Base-by-base conservation (phyloP, 2,888 invertebrate genomes). In the Rhingia campestris region DNA sequence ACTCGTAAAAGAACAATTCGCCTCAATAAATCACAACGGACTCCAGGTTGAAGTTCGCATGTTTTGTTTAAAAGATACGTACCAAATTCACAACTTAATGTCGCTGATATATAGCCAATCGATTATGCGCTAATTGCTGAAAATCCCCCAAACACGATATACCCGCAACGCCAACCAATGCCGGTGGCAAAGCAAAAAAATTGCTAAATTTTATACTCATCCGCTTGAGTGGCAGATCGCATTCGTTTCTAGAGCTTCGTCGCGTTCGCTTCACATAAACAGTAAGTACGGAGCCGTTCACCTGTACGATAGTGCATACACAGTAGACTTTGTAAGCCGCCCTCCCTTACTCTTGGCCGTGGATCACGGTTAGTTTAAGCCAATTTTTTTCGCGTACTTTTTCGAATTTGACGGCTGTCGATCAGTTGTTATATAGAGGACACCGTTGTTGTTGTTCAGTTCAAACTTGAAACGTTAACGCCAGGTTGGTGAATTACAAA, bases 151-250 rank as follows among this genome's bases (percentile, higher is more conserved):
- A 59, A 70, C 75, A 58, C 49, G 75, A 58, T 64, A 69, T 33
- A 64, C 47, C 58, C 66, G 37, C 56, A n/a, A 64, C 58, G 30
- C 22, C 74, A 56, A 41, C 43, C 81, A 77, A 77, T 76, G 61
- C 64, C 66, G 53, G 41, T 81, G 53, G 66, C 49, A 53, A 41
- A 37, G 58, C 47, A 35, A 74, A 56, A 30, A 47, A 33, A 41
- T 79, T 43, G 72, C 73, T 63, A 47, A 77, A 63, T 67, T 77
- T 81, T 49, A 82, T 72, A 63, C 79, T 73, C 82, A 82, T 82
- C 82, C 72, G 79, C 53, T 51, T 59, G 73, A 73, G 66, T 69
- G 79, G 67, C 73, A 73, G 82, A 79, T 73, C 79, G 67, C 82
- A 82, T 82, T 82, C 79, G 79, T 73, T 77, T 79, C 79, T 56